Evolutionary conservation across 2,113 vertebrate genomes (phyloP).

Genomic region (Enhydra lutris): DNA sequence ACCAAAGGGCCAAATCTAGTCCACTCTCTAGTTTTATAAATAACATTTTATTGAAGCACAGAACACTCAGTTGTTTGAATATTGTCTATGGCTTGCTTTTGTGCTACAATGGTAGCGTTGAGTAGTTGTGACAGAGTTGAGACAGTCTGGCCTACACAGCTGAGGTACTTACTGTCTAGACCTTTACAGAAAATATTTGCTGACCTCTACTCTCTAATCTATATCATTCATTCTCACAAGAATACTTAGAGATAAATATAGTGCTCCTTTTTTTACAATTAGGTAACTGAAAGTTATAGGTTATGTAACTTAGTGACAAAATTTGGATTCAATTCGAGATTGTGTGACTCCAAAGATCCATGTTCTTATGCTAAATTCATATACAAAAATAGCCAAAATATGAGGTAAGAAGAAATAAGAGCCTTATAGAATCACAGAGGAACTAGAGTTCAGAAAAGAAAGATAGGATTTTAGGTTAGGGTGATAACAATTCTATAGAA

Average conservation of each 20-base stretch:
- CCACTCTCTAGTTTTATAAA: not conserved
- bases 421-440: not conserved
- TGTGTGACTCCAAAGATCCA: not conserved
- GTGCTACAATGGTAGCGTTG: not conserved
- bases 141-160: not conserved
- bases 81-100: not conserved
- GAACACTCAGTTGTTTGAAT: not conserved
- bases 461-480: not conserved
- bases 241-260: not conserved
- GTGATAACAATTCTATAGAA: not conserved
- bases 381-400: not conserved
- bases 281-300: not conserved
- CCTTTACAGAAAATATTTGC: slow-evolving; percentile 20
- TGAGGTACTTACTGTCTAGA: not conserved
- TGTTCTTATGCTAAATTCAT: not conserved
- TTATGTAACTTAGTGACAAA: not conserved
- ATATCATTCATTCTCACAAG: slow-evolving; percentile 12
- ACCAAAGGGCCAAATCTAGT: not conserved
- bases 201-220: not conserved
- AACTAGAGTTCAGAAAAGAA: slow-evolving; percentile 8
- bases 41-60: slow-evolving; percentile 9
- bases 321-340: slow-evolving; percentile 27
- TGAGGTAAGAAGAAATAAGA: slow-evolving; percentile 34
- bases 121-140: not conserved
- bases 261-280: not conserved